Conservation (phyloP, 2,888 invertebrate species). For the Galerucella calmariensis region DNA sequence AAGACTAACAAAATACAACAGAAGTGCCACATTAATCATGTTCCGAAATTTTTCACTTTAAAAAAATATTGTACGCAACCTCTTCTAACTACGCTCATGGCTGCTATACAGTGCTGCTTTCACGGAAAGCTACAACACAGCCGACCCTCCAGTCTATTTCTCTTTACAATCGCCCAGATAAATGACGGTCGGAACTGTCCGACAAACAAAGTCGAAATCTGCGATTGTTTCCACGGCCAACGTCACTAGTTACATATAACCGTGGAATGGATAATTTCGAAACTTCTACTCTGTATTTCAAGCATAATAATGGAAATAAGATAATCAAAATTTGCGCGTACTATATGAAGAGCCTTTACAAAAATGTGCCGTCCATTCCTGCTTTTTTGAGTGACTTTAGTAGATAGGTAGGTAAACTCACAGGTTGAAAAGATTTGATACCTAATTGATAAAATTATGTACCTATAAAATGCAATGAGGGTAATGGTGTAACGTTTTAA, state of each 20-base stretch:
- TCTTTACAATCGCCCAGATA: constrained; percentile 61
- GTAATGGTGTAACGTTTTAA: constrained; percentile 1
- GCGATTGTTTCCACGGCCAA: constrained; percentile 55
- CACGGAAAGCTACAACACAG: constrained; percentile 65
- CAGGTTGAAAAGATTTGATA: neutral
- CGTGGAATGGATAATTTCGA: constrained; percentile 68
- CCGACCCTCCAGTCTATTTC: constrained; percentile 67
- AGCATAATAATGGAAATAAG: constrained; percentile 67
- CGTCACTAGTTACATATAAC: constrained; percentile 66
- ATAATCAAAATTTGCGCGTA: constrained; percentile 65
- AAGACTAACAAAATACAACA: too few species aligned
- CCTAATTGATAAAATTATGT: neutral
- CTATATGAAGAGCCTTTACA: constrained; percentile 44
- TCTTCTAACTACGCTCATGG: constrained; percentile 37
- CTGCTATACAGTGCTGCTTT: constrained; percentile 65
- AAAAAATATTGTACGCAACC: too few species aligned
- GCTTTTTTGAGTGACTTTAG: constrained; percentile 5
- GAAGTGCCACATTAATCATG: too few species aligned
- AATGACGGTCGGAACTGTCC: constrained; percentile 49
- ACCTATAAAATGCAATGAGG: neutral
- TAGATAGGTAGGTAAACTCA: neutral
- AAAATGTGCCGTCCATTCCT: constrained; percentile 9
- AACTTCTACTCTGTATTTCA: constrained; percentile 67
- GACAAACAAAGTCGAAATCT: constrained; percentile 61
- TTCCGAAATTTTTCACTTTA: too few species aligned